Evolutionary conservation across 92 coral and sea anemone genomes (phyloP), one percentile per base, ranked within the genome.

Genomic region (Umimayanthus kanabou): DNA sequence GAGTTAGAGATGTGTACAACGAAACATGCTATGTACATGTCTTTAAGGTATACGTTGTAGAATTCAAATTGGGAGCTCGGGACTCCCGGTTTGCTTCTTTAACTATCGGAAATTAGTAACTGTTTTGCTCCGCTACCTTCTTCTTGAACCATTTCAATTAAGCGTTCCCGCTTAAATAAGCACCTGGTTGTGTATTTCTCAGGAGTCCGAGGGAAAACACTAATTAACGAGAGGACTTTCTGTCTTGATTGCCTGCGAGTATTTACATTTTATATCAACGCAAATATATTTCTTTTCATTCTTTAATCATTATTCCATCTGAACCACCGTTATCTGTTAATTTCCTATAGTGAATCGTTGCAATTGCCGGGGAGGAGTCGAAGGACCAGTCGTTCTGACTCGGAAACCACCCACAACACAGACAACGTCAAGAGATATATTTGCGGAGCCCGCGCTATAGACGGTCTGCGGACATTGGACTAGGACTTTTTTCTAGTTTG

Each of bases 371-470:
- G 23, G 9, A 1, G 74, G 76, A 65, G 85, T 81, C 18, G 85
- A 81, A 39, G 85, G 85, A 3, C 49, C 49, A 9, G 58, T 2
- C 5, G 69, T 64, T 29, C 30, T 6, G 30, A 65, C 25, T 33
- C 49, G 43, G 69, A 25, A 39, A 39, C 85, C 85, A 6, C 85
- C 85, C 67, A 81, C 85, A 37, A n/a, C 75, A 4, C 13, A 9
- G 81, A 4, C 57, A 16, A 55, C 72, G 39, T 9, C 84, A 26
- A 20, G 5, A 4, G 75, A 81, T 20, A 18, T 81, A 14, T 81
- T 81, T 26, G 85, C 85, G 22, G 74, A 40, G 85, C 85, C 85
- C n/a, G 85, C 85, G 37, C 73, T 64, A 23, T 81, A 81, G 85
- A 40, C 65, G 75, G 26, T 23, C 85, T 58, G 85, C 85, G 50